Conservation (phyloP, 2,888 invertebrate genomes). For the Clivina fossor region DNA sequence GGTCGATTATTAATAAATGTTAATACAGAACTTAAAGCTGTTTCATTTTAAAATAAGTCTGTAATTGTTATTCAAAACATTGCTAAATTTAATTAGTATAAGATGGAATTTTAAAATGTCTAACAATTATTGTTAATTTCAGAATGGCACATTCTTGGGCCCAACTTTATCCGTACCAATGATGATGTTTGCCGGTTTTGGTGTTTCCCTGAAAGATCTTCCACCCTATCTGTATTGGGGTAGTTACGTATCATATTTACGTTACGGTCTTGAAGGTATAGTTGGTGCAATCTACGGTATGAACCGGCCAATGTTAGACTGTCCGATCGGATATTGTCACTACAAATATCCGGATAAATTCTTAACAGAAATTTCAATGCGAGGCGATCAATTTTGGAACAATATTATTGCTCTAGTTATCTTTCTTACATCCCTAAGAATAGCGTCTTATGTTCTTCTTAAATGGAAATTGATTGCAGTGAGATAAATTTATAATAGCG, state of each 20-base stretch:
- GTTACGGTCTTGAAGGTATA: constrained; percentile 88
- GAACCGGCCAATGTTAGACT: constrained; percentile 72
- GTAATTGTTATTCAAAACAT: too few species aligned
- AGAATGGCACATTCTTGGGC: constrained; percentile 95
- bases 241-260: constrained; percentile 85
- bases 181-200: constrained; percentile 97
- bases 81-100: too few species aligned
- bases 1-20: too few species aligned
- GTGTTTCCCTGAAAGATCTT: constrained; percentile 84
- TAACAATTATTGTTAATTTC: constrained; percentile 43
- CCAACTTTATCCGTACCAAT: constrained; percentile 90
- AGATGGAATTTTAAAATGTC: too few species aligned
- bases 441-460: constrained; percentile 70
- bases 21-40: too few species aligned
- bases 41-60: too few species aligned
- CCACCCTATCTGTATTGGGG: constrained; percentile 89
- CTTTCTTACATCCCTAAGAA: constrained; percentile 68
- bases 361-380: constrained; percentile 78
- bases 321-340: constrained; percentile 79
- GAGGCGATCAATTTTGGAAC: constrained; percentile 79
- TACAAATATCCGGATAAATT: constrained; percentile 81
- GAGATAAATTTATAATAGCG: constrained; percentile 63
- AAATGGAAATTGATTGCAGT: constrained; percentile 74
- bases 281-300: constrained; percentile 83
- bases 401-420: constrained; percentile 73